Base-by-base conservation (phyloP, 1,140 invertebrate genomes). In the Scaptomyza montana region DNA sequence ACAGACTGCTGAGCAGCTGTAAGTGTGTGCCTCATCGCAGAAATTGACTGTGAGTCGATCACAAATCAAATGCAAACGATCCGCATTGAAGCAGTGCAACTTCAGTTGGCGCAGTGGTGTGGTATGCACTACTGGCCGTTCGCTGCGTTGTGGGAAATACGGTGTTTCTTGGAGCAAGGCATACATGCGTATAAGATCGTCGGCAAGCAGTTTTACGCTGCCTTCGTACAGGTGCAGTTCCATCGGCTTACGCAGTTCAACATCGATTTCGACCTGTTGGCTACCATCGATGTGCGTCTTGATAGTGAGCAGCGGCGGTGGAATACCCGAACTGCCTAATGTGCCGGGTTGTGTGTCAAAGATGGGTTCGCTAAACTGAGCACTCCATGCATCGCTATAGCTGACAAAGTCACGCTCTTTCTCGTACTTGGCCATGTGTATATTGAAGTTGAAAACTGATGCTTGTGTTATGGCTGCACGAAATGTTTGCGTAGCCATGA, bases 1-100 rank as follows among this genome's bases (percentile, higher is more conserved):
- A 77, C 30, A 94, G 57, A 80, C 92, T 90, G 39, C 92, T 28
- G 59, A 93, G 90, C 41, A 94, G 65, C 94, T 93, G 12, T 93
- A 92, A 4, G 91, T 92, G 0, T 78, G 78, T 10, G 92, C 86
- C 2, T 92, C 92, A 8, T 93, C 92, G 49, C 91, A 91, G 2
- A 94, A 91, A 5, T 92, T 93, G 0, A 94, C 36, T 4, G 94
- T 93, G 5, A 95, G 72, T 70, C 94, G 93, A 67, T 93, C 93
- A 8, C 93, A 93, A 6, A 81, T 92, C 9, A 94, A 9, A 63
- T 93, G 92, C 4, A 95, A 41, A 57, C 93, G 74, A 72, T 92
- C 84, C 5, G 87, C 85, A 30, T 85, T 80, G 19, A 78, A 77
- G 33, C 85, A 89, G 4, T 78, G 63, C 7, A 62, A 49, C 50